Percentiles rank a stretch among this genome's conserved stretches.
Evolutionary conservation across 1,140 invertebrate species (phyloP).

Genomic region (Bemisia tabaci): DNA sequence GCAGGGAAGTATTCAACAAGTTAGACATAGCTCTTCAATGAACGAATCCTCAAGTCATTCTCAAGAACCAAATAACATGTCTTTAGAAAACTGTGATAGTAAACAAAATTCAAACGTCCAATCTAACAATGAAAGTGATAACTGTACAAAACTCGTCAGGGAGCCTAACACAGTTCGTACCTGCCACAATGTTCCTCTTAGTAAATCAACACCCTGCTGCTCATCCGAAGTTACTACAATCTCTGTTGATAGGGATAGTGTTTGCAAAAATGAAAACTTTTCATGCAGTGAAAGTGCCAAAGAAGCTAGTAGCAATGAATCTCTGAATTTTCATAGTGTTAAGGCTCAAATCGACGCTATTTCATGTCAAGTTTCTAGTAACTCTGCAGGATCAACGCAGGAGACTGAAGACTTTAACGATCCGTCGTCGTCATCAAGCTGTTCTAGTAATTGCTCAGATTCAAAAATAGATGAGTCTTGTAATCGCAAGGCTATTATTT

Average conservation of each 20-base stretch:
- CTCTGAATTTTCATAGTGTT: background rate
- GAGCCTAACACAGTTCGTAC: background rate
- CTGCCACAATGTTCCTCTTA: background rate
- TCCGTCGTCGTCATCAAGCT: background rate
- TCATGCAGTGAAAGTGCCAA: background rate
- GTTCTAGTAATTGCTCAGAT: background rate
- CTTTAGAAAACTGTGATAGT: background rate
- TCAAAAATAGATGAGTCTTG: background rate
- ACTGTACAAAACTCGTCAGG: background rate
- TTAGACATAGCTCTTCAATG: too few relatives aligned
- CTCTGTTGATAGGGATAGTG: too few relatives aligned
- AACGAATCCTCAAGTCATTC: too few relatives aligned
- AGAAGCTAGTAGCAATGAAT: background rate
- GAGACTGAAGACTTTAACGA: background rate
- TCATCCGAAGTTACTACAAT: too few relatives aligned
- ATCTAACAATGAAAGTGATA: background rate
- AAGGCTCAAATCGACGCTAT: background rate
- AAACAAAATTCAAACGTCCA: background rate
- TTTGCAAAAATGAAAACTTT: too few relatives aligned
- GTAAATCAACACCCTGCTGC: background rate
- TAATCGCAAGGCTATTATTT: too few relatives aligned
- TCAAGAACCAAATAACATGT: background rate
- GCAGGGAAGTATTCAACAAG: too few relatives aligned
- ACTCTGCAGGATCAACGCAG: too few relatives aligned
- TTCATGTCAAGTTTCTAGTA: background rate